Conservation (phyloP, 2,888 invertebrate species). For the Muscina levida region DNA sequence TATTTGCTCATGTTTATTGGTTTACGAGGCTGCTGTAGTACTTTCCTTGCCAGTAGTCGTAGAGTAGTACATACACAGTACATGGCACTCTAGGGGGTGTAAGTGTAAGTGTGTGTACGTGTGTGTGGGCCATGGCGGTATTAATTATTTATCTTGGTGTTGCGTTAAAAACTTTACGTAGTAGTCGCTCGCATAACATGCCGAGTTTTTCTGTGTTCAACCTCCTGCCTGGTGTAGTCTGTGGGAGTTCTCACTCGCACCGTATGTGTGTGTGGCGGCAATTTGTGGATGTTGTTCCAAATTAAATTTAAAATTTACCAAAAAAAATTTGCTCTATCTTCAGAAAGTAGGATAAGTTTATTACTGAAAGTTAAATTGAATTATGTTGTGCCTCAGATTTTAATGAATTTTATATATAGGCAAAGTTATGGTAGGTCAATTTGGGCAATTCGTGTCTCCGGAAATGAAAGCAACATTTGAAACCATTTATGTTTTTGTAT, state of each 20-base stretch:
- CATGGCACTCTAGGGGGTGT: no score
- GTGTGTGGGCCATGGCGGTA: constrained; percentile 12
- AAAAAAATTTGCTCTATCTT: constrained; percentile 1
- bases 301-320: constrained; percentile 14
- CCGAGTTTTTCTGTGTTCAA: neutral
- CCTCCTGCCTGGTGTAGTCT: neutral
- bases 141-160: constrained; percentile 53
- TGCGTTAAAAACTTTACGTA: constrained; percentile 40
- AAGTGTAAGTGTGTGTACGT: neutral
- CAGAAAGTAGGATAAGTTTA: neutral
- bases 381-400: neutral
- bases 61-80: neutral
- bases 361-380: constrained; percentile 11
- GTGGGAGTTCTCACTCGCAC: no score
- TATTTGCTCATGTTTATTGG: constrained; percentile 51
- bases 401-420: neutral
- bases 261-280: no score
- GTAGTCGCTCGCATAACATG: constrained; percentile 20
- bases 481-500: no score
- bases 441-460: no score
- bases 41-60: neutral
- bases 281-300: constrained; percentile 2
- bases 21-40: constrained; percentile 39
- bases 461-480: no score
- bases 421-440: no score